These are phyloP conservation scores for Porphyrio hochstetteri DNA, from an alignment of 2,113 vertebrate species.

Conservation along the genomic window DNA sequence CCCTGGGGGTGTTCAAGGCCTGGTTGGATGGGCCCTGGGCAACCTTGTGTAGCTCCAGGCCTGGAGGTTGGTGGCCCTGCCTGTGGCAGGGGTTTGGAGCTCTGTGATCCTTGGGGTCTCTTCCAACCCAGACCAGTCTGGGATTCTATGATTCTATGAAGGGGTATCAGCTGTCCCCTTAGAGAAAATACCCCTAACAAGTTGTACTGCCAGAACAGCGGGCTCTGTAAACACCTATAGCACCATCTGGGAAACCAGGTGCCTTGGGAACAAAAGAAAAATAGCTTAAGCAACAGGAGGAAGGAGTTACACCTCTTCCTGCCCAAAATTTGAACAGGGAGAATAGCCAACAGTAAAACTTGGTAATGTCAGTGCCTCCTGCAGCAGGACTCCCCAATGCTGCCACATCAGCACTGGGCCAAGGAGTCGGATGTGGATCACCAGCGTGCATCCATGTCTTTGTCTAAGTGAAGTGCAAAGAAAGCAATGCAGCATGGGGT, in stretches of 20 bases:
- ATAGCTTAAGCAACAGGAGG: background rate
- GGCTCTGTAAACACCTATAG: background rate
- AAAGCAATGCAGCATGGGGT: background rate
- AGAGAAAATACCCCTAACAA: background rate
- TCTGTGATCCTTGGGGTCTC: too few relatives aligned
- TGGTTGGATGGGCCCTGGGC: too few relatives aligned
- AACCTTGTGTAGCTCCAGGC: too few relatives aligned
- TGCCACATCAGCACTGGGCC: background rate
- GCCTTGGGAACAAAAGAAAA: background rate
- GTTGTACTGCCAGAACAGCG: background rate
- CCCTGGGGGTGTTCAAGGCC: too few relatives aligned
- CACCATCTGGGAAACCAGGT: rapidly evolving
- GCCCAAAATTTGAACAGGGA: background rate
- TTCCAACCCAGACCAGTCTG: too few relatives aligned
- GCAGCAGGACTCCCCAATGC: background rate
- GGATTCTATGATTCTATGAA: too few relatives aligned
- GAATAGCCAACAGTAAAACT: background rate
- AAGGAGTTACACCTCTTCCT: background rate
- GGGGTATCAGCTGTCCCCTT: background rate
- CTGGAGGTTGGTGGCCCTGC: too few relatives aligned
- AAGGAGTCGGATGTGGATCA: rapidly evolving
- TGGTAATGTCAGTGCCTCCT: background rate
- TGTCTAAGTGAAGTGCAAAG: background rate
- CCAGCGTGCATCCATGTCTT: background rate
- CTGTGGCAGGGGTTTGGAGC: too few relatives aligned